Evolutionary conservation across 2,888 invertebrate species (phyloP).

Genomic region (Bimastos eiseni): DNA sequence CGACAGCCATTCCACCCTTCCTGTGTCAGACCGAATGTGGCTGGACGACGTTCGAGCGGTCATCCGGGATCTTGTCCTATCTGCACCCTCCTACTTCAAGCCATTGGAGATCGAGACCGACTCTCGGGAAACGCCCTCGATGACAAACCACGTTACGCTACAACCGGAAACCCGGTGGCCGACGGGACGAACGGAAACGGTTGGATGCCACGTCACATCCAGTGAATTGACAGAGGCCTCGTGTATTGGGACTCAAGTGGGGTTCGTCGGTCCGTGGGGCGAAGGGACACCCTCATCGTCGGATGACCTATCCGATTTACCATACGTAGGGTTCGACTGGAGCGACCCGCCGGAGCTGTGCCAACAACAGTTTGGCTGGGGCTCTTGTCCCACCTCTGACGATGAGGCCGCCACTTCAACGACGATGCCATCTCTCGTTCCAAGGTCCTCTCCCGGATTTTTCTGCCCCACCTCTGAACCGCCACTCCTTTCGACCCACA

Average conservation of each 20-base stretch:
- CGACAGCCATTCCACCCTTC: not conserved
- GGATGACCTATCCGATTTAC: not conserved
- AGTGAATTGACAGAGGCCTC: not conserved
- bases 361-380: not conserved
- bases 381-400: not conserved
- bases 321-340: not conserved
- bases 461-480: not conserved
- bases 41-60: slow-evolving; percentile 13
- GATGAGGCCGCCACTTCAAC: not conserved
- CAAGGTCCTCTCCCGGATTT: not conserved
- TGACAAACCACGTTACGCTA: not conserved
- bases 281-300: not conserved
- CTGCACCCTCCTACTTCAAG: not conserved
- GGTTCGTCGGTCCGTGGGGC: not conserved
- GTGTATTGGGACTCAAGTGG: not conserved
- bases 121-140: not conserved
- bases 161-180: not conserved
- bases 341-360: not conserved
- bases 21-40: not conserved
- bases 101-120: not conserved
- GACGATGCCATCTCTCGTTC: not conserved
- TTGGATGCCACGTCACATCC: not conserved
- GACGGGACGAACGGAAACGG: not conserved
- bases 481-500: not conserved
- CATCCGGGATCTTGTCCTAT: not conserved